phyloP scores from a whole-genome alignment of 2,888 invertebrate species.

The Mimumesa dahlbomi region DNA sequence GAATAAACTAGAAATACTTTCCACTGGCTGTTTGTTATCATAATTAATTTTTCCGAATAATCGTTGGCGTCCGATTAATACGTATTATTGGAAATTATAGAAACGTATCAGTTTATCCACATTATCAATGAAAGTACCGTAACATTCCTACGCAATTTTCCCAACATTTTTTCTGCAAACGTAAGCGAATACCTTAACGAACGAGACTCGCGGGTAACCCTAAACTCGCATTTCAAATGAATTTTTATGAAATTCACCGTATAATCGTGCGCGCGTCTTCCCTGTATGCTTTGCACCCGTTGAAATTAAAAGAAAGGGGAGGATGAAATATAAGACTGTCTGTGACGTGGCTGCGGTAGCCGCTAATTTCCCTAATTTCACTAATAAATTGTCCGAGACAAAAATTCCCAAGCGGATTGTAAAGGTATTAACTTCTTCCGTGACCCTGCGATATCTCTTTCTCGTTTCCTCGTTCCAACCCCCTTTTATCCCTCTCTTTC shows the following conservation, averaged over 20 bases:
- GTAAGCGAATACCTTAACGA: background rate
- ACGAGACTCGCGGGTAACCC: no score
- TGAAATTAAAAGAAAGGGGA: slow-evolving; percentile 11
- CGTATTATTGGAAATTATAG: background rate
- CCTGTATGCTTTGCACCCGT: background rate
- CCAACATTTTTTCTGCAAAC: no score
- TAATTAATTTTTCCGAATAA: background rate
- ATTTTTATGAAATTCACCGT: slow-evolving; percentile 35
- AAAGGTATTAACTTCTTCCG: slow-evolving; percentile 73
- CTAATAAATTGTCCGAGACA: slow-evolving; percentile 73
- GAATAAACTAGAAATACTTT: background rate
- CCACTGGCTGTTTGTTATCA: background rate
- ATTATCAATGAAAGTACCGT: no score
- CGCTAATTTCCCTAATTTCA: slow-evolving; percentile 75
- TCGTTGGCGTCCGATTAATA: background rate
- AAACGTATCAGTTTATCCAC: no score
- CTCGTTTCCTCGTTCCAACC: slow-evolving; percentile 1
- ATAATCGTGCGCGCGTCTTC: slow-evolving; percentile 23
- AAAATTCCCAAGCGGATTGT: slow-evolving; percentile 73
- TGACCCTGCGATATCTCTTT: slow-evolving; percentile 51
- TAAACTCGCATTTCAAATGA: slow-evolving; percentile 20
- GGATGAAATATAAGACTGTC: slow-evolving; percentile 48
- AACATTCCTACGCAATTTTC: no score
- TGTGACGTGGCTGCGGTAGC: slow-evolving; percentile 45
- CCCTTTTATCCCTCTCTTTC: background rate